Evolutionary conservation across 2,888 invertebrate species (phyloP), one percentile per base, ranked within the genome.

Genomic region (Oligia latruncula): DNA sequence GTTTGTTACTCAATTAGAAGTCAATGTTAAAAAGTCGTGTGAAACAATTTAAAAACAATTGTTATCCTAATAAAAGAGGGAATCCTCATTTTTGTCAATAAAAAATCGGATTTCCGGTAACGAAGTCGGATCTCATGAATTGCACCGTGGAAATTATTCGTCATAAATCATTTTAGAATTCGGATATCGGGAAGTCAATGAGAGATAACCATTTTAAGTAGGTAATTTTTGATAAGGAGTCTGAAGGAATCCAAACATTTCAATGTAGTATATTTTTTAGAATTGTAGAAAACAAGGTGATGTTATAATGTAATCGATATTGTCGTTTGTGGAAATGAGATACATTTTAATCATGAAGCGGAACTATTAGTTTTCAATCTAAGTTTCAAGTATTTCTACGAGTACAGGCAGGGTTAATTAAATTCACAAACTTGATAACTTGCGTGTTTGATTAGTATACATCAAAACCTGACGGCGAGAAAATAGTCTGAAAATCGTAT

Each of bases 401-500:
- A n/a, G n/a, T n/a, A n/a, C 40, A 58, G 15, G 23, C 15, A 72
- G 55, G 55, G 1, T 23, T 71, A 74, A 78, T 80, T 60, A 71
- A 73, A 76, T 74, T 23, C 43, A 68, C 66, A 78, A 78, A 71
- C 76, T 77, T 58, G 35, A 13, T 15, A 68, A 83, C 29, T 75
- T 64, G 46, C 82, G 66, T 82, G 79, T 82, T 75, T 72, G 82
- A 89, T 89, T 83, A 87, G 80, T 84, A 82, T 77, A 80, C 74
- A 81, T 85, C 78, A 85, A 64, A 74, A 74, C 55, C 72, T 66
- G 40, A 71, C 74, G 87, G 68, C 76, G 71, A 49, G 71, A 74
- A 82, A 82, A 82, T 82, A 76, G 74, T 67, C 84, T 80, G 87
- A 89, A 93, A 94, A 94, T 93, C 92, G 89, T 90, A 93, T 93